phyloP scores from a whole-genome alignment of 2,797 vertebrate species.

The Diglossa cyanea region DNA sequence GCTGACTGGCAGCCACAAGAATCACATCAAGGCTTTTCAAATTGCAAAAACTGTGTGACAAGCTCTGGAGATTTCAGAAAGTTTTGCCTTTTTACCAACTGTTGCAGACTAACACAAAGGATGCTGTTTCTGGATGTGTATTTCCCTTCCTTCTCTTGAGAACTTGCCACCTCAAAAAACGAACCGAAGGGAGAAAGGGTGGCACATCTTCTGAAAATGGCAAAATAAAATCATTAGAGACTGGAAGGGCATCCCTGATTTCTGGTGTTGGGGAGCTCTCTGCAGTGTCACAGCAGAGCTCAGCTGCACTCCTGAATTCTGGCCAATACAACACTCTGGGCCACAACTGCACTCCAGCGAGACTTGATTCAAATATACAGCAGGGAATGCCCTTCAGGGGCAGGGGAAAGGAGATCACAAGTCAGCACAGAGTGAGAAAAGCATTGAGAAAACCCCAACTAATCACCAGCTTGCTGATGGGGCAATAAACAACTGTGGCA shows the following conservation, averaged over 20 bases:
- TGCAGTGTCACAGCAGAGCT: not conserved
- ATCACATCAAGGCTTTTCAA: not conserved
- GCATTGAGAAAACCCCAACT: not conserved
- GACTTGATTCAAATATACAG: not conserved
- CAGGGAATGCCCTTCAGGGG: not conserved
- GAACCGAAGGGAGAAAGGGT: not conserved
- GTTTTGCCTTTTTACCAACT: not conserved
- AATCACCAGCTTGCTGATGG: not conserved
- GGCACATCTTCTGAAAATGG: not conserved
- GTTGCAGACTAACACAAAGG: not conserved
- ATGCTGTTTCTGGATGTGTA: not conserved
- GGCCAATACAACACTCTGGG: not conserved
- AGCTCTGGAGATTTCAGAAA: not conserved
- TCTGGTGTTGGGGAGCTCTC: not conserved
- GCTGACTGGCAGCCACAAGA: not conserved
- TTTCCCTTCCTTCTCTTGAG: not conserved
- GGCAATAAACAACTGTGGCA: not conserved
- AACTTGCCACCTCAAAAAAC: not conserved
- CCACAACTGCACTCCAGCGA: not conserved
- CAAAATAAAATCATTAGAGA: not conserved
- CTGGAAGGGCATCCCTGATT: not conserved
- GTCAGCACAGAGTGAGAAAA: not conserved
- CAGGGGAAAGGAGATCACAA: not conserved
- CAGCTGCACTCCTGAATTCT: not conserved
- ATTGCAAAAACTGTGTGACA: not conserved